Evolutionary conservation across 1,140 invertebrate species (phyloP).

Genomic region (Neodiprion lecontei): DNA sequence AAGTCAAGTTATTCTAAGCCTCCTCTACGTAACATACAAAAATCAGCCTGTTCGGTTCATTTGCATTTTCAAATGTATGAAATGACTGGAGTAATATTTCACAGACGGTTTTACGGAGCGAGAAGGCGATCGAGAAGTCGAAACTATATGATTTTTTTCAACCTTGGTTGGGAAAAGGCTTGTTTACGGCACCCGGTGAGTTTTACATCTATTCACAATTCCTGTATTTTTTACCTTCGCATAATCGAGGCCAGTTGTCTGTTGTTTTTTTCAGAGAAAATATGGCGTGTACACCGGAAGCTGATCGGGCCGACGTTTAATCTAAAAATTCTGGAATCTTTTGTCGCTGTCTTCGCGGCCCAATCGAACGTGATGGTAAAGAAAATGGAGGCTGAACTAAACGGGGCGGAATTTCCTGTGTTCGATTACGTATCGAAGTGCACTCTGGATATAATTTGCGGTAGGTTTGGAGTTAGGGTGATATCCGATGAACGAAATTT

Average conservation of each 20-base stretch:
- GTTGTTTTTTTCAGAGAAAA: slow-evolving; percentile 58
- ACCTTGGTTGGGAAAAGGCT: slow-evolving; percentile 72
- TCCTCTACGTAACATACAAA: no score
- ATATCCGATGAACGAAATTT: not conserved
- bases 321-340: slow-evolving; percentile 76
- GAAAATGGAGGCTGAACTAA: slow-evolving; percentile 57
- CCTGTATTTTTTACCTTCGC: no score
- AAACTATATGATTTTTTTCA: slow-evolving; percentile 71
- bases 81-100: not conserved
- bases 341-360: slow-evolving; percentile 73
- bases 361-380: slow-evolving; percentile 66
- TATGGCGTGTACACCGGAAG: slow-evolving; percentile 72
- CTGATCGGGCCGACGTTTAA: slow-evolving; percentile 78
- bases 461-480: slow-evolving; percentile 39
- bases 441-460: slow-evolving; percentile 76
- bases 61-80: not conserved
- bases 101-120: slow-evolving; percentile 17
- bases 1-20: no score
- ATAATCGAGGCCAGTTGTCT: no score
- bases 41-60: no score
- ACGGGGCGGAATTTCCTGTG: slow-evolving; percentile 62
- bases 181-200: slow-evolving; percentile 69
- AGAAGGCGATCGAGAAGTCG: slow-evolving; percentile 68
- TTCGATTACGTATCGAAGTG: slow-evolving; percentile 69
- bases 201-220: slow-evolving; percentile 19